A percentile compares a stretch with the other conserved stretches of the same genome.
Conservation (phyloP, 1,140 invertebrate genomes). For the Cotesia chilonis region DNA sequence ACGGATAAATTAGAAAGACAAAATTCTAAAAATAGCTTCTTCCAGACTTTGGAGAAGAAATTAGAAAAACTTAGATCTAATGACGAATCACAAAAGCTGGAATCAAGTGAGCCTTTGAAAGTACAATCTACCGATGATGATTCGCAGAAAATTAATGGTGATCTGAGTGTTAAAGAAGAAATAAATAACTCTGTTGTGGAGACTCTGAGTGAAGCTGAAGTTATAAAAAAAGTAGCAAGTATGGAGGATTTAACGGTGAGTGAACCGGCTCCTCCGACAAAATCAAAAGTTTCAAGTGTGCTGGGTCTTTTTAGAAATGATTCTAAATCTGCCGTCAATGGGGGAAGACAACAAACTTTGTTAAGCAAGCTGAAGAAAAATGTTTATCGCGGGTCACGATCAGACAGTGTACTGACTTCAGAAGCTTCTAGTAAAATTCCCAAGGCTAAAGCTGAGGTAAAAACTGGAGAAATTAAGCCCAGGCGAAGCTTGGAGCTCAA, state of each 20-base stretch:
- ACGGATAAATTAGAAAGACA: conserved; percentile 37
- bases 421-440: conserved; percentile 56
- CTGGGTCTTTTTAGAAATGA: conserved; percentile 78
- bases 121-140: conserved; percentile 54
- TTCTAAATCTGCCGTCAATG: conserved; percentile 32
- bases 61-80: conserved; percentile 60
- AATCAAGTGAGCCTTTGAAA: conserved; percentile 36
- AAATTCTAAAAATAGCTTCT: conserved; percentile 52
- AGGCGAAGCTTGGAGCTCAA: conserved; percentile 44
- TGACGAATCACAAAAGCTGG: conserved; percentile 47
- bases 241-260: conserved; percentile 71
- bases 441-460: conserved; percentile 49
- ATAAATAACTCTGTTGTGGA: conserved; percentile 73
- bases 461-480: conserved; percentile 40
- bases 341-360: conserved; percentile 42
- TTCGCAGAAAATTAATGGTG: conserved; percentile 30
- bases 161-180: conserved; percentile 16
- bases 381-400: conserved; percentile 51
- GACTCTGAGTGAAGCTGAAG: conserved; percentile 61
- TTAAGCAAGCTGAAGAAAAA: conserved; percentile 55
- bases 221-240: conserved; percentile 69
- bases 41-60: conserved; percentile 64
- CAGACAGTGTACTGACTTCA: conserved; percentile 39
- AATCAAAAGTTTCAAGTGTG: conserved; percentile 73
- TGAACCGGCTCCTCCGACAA: conserved; percentile 57